Evolutionary conservation across 2,797 vertebrate genomes (phyloP).

Genomic region (Oreochromis grahami): DNA sequence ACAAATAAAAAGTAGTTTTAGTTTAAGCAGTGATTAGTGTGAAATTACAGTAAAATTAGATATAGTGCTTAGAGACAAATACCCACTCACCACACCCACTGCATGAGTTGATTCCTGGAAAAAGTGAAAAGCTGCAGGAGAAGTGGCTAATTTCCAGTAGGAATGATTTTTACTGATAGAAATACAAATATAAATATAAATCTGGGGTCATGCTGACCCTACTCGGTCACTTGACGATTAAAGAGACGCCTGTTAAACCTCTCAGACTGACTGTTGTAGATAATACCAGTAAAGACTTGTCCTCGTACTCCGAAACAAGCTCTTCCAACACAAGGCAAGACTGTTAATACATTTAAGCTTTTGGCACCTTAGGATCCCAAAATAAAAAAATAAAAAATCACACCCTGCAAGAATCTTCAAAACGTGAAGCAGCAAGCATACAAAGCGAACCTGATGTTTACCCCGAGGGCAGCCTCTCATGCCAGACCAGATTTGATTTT

Average conservation of each 20-base stretch:
- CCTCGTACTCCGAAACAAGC: background rate
- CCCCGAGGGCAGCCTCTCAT: constrained; percentile 35
- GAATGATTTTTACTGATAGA: background rate
- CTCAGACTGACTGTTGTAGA: background rate
- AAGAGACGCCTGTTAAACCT: background rate
- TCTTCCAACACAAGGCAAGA: background rate
- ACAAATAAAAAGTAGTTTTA: background rate
- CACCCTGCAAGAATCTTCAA: background rate
- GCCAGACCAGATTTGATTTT: constrained; percentile 59
- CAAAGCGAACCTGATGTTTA: constrained; percentile 38
- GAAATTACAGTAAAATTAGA: background rate
- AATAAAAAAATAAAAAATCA: background rate
- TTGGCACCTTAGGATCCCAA: background rate
- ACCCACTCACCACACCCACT: background rate
- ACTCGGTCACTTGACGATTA: background rate
- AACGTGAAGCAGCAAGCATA: constrained; percentile 15
- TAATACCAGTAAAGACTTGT: background rate
- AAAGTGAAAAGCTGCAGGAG: background rate
- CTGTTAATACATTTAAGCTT: background rate
- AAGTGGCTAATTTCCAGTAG: background rate
- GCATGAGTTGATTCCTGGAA: background rate
- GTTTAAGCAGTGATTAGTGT: background rate
- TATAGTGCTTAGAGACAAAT: background rate
- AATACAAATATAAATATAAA: background rate
- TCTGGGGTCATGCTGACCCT: background rate